A percentile compares a stretch with the other conserved stretches of the same genome.
phyloP scores from a whole-genome alignment of 2,797 vertebrate genomes.

The Salarias fasciatus region DNA sequence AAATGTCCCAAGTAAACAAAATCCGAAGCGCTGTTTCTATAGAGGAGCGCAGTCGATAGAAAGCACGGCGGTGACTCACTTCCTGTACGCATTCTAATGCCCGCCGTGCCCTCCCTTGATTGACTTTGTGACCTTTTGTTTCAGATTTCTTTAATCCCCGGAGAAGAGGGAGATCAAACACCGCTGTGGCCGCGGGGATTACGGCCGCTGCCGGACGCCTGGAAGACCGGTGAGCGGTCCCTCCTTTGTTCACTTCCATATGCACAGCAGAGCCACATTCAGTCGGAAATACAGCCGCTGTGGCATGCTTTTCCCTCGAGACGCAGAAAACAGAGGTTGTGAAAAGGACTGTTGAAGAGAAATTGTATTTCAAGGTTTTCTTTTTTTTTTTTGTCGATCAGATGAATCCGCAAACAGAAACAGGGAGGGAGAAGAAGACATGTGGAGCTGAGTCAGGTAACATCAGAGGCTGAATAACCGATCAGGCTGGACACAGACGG shows the following conservation, averaged over 20 bases:
- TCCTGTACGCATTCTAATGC: too few relatives aligned
- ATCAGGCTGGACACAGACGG: background rate
- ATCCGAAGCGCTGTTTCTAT: background rate
- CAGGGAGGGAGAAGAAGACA: background rate
- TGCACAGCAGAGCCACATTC: too few relatives aligned
- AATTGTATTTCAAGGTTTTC: background rate
- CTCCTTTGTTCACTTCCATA: background rate
- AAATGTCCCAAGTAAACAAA: background rate
- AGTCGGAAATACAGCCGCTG: background rate
- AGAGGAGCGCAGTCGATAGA: too few relatives aligned
- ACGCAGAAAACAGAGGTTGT: background rate
- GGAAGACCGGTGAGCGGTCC: constrained; percentile 65
- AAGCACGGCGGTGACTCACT: too few relatives aligned
- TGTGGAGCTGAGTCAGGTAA: background rate
- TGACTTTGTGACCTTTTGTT: background rate
- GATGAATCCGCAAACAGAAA: background rate
- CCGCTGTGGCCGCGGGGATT: background rate
- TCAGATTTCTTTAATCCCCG: constrained; percentile 9
- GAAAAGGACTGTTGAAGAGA: background rate
- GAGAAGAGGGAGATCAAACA: constrained; percentile 9
- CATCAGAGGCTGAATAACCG: background rate
- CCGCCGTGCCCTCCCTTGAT: too few relatives aligned
- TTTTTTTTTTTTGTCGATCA: background rate
- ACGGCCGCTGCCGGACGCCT: constrained; percentile 36
- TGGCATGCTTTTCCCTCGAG: background rate